These are phyloP conservation scores for Drosophila grimshawi DNA, from an alignment of 1,140 invertebrate genomes.

Conservation along the genomic window DNA sequence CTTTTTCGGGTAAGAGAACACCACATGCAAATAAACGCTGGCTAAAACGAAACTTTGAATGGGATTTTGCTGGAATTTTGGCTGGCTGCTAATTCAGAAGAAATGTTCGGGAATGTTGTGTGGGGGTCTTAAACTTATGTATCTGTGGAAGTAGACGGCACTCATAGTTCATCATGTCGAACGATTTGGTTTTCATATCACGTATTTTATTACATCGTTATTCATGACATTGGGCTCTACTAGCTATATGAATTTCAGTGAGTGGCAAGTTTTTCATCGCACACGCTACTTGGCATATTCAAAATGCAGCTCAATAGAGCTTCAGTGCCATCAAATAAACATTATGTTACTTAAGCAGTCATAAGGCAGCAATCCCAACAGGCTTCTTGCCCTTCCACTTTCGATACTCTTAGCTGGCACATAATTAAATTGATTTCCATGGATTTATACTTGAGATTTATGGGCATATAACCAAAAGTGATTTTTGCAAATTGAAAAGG, in stretches of 20 bases:
- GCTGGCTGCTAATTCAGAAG: slow-evolving; percentile 68
- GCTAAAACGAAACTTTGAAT: slow-evolving; percentile 20
- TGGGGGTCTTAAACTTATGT: slow-evolving; percentile 9
- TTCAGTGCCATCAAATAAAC: slow-evolving; percentile 72
- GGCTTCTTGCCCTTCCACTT: neutral
- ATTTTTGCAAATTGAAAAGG: slow-evolving; percentile 73
- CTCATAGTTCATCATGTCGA: slow-evolving; percentile 70
- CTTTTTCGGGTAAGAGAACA: neutral
- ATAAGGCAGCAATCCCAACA: slow-evolving; percentile 23
- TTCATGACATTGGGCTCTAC: slow-evolving; percentile 68
- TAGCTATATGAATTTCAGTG: slow-evolving; percentile 45
- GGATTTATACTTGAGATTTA: slow-evolving; percentile 55
- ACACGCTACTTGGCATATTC: slow-evolving; percentile 54
- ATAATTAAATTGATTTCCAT: slow-evolving; percentile 79
- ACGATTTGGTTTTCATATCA: slow-evolving; percentile 71
- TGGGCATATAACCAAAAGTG: slow-evolving; percentile 53
- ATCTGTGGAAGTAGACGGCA: slow-evolving; percentile 36
- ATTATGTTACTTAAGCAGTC: slow-evolving; percentile 66
- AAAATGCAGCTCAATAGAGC: slow-evolving; percentile 82
- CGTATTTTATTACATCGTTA: slow-evolving; percentile 83
- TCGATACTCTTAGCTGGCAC: slow-evolving; percentile 8
- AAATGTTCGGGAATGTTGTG: slow-evolving; percentile 64
- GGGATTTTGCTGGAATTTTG: slow-evolving; percentile 8
- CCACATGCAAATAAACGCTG: slow-evolving; percentile 55
- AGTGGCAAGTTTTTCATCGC: slow-evolving; percentile 47